Evolutionary conservation across 2,888 invertebrate genomes (phyloP), one percentile per base, ranked within the genome.

Genomic region (Entomobrya multifasciata): DNA sequence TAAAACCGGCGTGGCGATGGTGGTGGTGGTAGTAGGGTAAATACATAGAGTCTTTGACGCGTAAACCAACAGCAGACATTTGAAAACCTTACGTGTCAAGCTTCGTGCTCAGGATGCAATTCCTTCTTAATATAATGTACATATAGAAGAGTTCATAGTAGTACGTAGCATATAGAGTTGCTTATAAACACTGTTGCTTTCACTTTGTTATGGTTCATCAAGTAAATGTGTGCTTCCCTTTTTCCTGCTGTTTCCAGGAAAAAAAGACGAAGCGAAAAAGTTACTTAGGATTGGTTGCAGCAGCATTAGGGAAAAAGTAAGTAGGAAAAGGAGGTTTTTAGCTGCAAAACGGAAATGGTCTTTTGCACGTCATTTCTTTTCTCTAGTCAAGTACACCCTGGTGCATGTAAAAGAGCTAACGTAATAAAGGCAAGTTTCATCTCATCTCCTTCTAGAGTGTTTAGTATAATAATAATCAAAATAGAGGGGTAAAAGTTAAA

Each of bases 301-400:
- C 49, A n/a, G 13, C 10, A 8, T 20, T 36, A 60, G 13, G 15
- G n/a, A 17, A 44, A 8, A 77, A 41, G 13, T 36, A 25, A 52
- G 52, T n/a, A 17, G 0, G 36, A n/a, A 79, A 52, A 47, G 70
- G n/a, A n/a, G n/a, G n/a, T 49, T 49, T 47, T 30, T 49, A 67
- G 67, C 52, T 76, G 41, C 36, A 55, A 52, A 62, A 47, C 82
- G 74, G 83, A 77, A 76, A 83, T 83, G 76, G 83, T 67, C 83
- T 76, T 76, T 83, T 41, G 30, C 83, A 83, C 76, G 55, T 76
- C 76, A 57, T 76, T 57, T 57, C 57, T 55, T 76, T 76, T 30
- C 36, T 72, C 47, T n/a, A n/a, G 72, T 52, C 27, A 27, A 72
- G 49, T 36, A 57, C 22, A 76, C 55, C 36, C n/a, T 52, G 52